Evolutionary conservation across 2,888 invertebrate genomes (phyloP).

Genomic region (Drosophila kanekoi): DNA sequence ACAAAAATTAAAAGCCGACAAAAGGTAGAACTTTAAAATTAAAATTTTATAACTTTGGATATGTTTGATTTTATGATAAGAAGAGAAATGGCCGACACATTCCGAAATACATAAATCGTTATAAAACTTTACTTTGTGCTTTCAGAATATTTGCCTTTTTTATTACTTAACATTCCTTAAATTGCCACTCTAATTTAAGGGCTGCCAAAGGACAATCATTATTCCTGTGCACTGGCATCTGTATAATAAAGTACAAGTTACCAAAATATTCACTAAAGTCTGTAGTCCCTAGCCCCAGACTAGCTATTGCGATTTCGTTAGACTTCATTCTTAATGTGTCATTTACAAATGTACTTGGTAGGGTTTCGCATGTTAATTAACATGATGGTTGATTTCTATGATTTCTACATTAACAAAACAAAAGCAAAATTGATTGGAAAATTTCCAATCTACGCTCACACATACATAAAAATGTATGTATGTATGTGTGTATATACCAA

Average conservation of each 20-base stretch:
- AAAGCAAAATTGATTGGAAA: constrained; percentile 36
- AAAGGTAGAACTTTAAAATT: constrained; percentile 1
- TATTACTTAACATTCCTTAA: background rate
- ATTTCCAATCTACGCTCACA: constrained; percentile 10
- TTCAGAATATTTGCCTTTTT: constrained; percentile 16
- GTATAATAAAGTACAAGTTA: constrained; percentile 10
- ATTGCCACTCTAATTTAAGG: background rate
- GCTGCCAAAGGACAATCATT: background rate
- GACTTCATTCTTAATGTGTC: constrained; percentile 46
- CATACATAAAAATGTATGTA: background rate
- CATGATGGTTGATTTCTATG: constrained; percentile 53
- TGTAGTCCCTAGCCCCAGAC: background rate
- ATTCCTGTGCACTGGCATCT: too few species aligned
- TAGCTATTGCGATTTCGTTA: constrained; percentile 2
- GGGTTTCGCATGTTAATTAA: constrained; percentile 66
- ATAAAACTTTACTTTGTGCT: constrained; percentile 39
- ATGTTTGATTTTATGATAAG: too few species aligned
- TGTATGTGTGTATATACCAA: background rate
- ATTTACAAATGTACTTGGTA: constrained; percentile 37
- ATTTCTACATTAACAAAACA: constrained; percentile 34
- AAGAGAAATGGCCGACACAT: too few species aligned
- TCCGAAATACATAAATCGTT: background rate
- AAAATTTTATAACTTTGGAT: too few species aligned
- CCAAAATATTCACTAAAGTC: background rate
- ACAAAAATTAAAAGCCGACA: background rate